Base-by-base conservation (phyloP, 2,888 invertebrate genomes). In the Desoria tigrina region DNA sequence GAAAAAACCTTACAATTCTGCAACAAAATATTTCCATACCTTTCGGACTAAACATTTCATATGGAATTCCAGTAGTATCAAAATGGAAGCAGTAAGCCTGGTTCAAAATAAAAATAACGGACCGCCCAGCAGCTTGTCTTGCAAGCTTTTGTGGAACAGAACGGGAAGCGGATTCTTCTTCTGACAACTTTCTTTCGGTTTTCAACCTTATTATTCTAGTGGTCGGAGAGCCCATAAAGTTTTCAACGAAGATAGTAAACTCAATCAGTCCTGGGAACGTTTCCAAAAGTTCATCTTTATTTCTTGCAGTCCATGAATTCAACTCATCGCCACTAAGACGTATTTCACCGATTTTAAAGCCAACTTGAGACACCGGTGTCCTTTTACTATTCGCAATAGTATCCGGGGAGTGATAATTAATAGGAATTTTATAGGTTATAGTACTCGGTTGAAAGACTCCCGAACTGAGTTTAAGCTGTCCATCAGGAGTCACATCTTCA, bases 61-160 rank as follows among this genome's bases (percentile, higher is more conserved):
- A 11, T 3, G 64, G 64, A 45, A 68, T 18, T 3, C 57, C 57
- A 2, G 60, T 61, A 18, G 61, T 51, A 23, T 70, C 61, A 16
- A 65, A 53, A 21, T 59, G 37, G 16, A 60, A 66, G 56, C 60
- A 62, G 42, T 63, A 68, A 32, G 64, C 64, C 26, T 65, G 59
- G 1, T 65, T 66, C 11, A 65, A 61, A 11, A 68, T 53, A 53
- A 55, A 70, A 28, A 66, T 63, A 6, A 72, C 14, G 26, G 59
- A 49, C 26, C 69, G 18, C 18, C 50, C 14, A 37, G 45, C 61
- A 56, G 65, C 63, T 16, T 42, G 26, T 42, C 55, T 60, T 11
- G 28, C 42, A 3, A 65, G 28, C 14, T 53, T 66, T 27, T 54
- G 62, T 27, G 70, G 68, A 14, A 24, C 39, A 11, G 37, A 45